Conservation (phyloP, 2,113 vertebrate genomes). For the Hypomesus transpacificus region DNA sequence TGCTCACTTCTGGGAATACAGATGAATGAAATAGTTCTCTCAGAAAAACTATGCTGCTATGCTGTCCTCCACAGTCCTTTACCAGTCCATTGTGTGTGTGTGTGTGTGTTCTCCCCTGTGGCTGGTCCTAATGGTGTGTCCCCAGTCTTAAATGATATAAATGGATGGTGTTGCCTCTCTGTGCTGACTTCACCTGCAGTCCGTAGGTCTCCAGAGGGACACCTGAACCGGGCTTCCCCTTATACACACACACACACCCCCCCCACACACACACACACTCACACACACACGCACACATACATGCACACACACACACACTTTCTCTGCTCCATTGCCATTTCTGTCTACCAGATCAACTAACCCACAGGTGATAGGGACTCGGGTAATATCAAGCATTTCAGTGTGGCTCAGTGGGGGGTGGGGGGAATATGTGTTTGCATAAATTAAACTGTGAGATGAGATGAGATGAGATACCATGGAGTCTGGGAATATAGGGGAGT, state of each 20-base stretch:
- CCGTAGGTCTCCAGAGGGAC: neutral
- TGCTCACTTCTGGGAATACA: constrained; percentile 12
- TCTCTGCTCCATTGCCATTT: too few relatives aligned
- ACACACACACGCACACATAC: neutral
- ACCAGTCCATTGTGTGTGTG: neutral
- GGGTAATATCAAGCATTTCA: too few relatives aligned
- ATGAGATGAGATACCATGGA: too few relatives aligned
- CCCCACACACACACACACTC: neutral
- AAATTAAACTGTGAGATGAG: too few relatives aligned
- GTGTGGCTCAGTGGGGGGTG: too few relatives aligned
- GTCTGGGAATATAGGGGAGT: too few relatives aligned
- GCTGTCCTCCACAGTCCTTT: constrained; percentile 13
- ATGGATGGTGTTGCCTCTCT: constrained; percentile 48
- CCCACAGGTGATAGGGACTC: too few relatives aligned
- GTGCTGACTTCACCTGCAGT: constrained; percentile 48
- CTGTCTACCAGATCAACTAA: too few relatives aligned
- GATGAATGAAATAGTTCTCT: constrained; percentile 5
- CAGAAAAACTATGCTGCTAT: neutral
- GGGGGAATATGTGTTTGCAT: too few relatives aligned
- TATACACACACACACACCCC: neutral
- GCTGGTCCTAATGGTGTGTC: constrained; percentile 18
- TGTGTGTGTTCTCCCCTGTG: constrained; percentile 1
- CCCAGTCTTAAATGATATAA: constrained; percentile 65
- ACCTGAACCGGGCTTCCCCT: neutral
- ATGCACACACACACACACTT: neutral